Percentiles rank a stretch among this genome's conserved stretches.
These are phyloP conservation scores for Xenopus borealis DNA, from an alignment of 2,113 vertebrate species.

Conservation along the genomic window DNA sequence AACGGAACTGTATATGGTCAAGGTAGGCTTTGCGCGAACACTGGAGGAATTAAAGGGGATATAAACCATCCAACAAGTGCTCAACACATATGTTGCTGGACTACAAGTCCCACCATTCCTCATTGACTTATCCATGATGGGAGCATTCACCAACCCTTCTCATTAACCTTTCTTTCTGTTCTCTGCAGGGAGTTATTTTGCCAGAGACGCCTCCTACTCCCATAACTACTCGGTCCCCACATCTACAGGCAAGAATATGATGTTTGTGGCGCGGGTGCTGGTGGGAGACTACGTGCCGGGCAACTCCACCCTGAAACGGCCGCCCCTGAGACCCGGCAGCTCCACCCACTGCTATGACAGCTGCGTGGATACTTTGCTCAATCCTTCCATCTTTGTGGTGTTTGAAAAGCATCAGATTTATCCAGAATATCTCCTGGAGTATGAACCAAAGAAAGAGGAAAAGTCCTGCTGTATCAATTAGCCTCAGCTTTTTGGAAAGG, in stretches of 20 bases:
- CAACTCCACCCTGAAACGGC: slow-evolving; percentile 30
- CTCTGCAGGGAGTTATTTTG: slow-evolving; percentile 69
- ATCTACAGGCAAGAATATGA: slow-evolving; percentile 24
- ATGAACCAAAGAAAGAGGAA: neutral
- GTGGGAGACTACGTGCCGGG: slow-evolving; percentile 55
- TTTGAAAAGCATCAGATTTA: slow-evolving; percentile 77
- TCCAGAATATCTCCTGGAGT: slow-evolving; percentile 62
- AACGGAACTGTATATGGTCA: slow-evolving; percentile 71
- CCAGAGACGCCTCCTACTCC: slow-evolving; percentile 61
- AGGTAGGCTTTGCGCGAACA: slow-evolving; percentile 54
- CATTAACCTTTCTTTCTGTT: neutral
- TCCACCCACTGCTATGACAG: slow-evolving; percentile 58
- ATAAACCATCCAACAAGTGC: too few relatives aligned
- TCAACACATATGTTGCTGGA: too few relatives aligned
- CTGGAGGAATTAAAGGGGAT: too few relatives aligned
- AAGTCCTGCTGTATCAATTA: slow-evolving; percentile 6
- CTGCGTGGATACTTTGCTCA: slow-evolving; percentile 52
- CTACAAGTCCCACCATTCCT: too few relatives aligned
- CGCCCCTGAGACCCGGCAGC: slow-evolving; percentile 49
- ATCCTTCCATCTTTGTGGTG: slow-evolving; percentile 66
- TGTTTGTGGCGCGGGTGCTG: slow-evolving; percentile 61
- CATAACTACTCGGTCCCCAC: slow-evolving; percentile 39
- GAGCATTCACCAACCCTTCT: too few relatives aligned
- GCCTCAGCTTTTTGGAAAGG: too few relatives aligned
- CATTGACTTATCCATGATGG: too few relatives aligned